A percentile compares a stretch with the other conserved stretches of the same genome.
These are phyloP conservation scores for Acrobasis repandana DNA, from an alignment of 2,888 invertebrate species.

Conservation along the genomic window DNA sequence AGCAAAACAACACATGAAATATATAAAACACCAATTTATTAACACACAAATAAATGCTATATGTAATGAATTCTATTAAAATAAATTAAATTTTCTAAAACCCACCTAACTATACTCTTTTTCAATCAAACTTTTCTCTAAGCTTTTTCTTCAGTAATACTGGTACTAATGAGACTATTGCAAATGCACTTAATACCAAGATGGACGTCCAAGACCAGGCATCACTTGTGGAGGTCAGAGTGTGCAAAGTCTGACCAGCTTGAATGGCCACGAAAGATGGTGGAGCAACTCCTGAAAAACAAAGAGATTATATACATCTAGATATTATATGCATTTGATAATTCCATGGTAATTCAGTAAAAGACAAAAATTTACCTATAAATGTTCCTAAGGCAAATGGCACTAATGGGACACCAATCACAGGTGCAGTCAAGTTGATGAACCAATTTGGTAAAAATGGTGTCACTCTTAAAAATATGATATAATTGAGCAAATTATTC, in stretches of 20 bases:
- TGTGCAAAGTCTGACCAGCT: slow-evolving; percentile 97
- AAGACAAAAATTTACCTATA: slow-evolving; percentile 84
- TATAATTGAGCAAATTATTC: slow-evolving; percentile 96
- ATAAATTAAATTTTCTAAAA: slow-evolving; percentile 67
- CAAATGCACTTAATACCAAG: slow-evolving; percentile 89
- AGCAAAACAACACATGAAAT: slow-evolving; percentile 53
- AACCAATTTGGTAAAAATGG: slow-evolving; percentile 99
- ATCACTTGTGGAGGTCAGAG: slow-evolving; percentile 93
- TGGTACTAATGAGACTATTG: slow-evolving; percentile 92
- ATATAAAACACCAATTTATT: slow-evolving; percentile 64
- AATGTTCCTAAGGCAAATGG: slow-evolving; percentile 98
- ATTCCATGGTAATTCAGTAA: neutral
- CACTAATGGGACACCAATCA: slow-evolving; percentile 95
- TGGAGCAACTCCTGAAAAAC: slow-evolving; percentile 92
- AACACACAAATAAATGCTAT: slow-evolving; percentile 35
- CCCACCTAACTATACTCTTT: slow-evolving; percentile 37
- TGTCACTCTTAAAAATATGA: slow-evolving; percentile 97
- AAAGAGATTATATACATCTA: neutral
- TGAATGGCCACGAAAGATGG: slow-evolving; percentile 99
- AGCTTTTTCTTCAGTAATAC: slow-evolving; percentile 92
- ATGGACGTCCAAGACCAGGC: slow-evolving; percentile 96
- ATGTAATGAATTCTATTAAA: slow-evolving; percentile 42
- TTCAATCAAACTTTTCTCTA: slow-evolving; percentile 89
- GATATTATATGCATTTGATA: neutral
- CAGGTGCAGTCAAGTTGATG: slow-evolving; percentile 97